phyloP scores from a whole-genome alignment of 2,888 invertebrate species.

The Amorpha juglandis region DNA sequence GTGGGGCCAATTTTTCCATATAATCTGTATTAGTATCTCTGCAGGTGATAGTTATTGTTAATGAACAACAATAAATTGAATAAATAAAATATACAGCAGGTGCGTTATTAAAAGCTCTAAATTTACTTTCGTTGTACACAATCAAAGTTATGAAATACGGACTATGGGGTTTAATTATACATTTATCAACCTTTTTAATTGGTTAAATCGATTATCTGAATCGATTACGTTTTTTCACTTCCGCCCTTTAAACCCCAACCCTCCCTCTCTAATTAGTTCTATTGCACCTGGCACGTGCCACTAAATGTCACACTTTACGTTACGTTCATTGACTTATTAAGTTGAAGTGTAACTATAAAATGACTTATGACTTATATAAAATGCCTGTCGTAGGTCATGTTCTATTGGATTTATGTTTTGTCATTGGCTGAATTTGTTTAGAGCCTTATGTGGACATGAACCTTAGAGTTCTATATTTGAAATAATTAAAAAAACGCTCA shows the following conservation, averaged over 20 bases:
- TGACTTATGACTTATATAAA: too few species aligned
- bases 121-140: constrained; percentile 8
- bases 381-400: background rate
- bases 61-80: background rate
- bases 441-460: background rate
- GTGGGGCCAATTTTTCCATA: too few species aligned
- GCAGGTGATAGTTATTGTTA: constrained; percentile 3
- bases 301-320: constrained; percentile 43
- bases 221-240: constrained; percentile 19
- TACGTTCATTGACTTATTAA: constrained; percentile 24
- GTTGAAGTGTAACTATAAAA: constrained; percentile 16
- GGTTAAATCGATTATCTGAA: constrained; percentile 14
- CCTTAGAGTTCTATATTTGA: background rate
- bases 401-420: constrained; percentile 9
- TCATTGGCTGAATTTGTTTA: background rate
- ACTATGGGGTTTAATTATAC: constrained; percentile 2
- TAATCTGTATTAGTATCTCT: background rate
- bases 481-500: too few species aligned
- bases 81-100: background rate
- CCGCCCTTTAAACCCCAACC: constrained; percentile 27
- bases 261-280: constrained; percentile 27
- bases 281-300: constrained; percentile 38
- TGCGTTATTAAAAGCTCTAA: background rate
- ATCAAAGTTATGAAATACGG: constrained; percentile 2
- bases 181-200: constrained; percentile 21